Percentiles rank a stretch among this genome's conserved stretches.
phyloP scores from a whole-genome alignment of 2,888 invertebrate genomes.

The Drosophila mulleri region DNA sequence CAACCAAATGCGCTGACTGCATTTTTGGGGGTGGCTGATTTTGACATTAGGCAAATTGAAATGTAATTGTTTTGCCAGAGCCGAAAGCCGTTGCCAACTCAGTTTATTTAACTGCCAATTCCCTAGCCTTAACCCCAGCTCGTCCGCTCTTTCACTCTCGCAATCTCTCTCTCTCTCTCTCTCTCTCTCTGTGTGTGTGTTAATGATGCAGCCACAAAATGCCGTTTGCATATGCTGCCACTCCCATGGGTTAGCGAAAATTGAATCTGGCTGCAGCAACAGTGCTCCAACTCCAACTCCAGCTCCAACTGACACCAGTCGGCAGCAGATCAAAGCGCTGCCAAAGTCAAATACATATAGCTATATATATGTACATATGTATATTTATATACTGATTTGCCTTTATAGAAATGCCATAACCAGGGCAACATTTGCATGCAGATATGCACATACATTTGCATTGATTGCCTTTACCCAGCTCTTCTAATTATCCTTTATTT shows the following conservation, averaged over 20 bases:
- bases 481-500: constrained; percentile 11
- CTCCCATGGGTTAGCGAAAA: constrained; percentile 58
- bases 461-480: constrained; percentile 32
- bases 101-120: constrained; percentile 55
- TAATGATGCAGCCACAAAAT: constrained; percentile 79
- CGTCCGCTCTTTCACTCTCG: background rate
- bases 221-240: constrained; percentile 75
- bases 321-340: constrained; percentile 67
- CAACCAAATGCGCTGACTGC: constrained; percentile 16
- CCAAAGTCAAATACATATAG: constrained; percentile 41
- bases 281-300: constrained; percentile 13
- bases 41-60: constrained; percentile 75
- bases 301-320: constrained; percentile 15
- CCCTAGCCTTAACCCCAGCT: background rate
- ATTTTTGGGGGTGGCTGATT: constrained; percentile 53
- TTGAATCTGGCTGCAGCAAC: constrained; percentile 19
- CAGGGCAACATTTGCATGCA: constrained; percentile 33
- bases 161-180: background rate
- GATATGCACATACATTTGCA: constrained; percentile 11
- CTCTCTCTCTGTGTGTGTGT: constrained; percentile 32
- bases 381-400: background rate
- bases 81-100: constrained; percentile 29
- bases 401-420: constrained; percentile 3
- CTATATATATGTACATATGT: constrained; percentile 13
- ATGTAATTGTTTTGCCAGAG: constrained; percentile 76